Conservation (phyloP, 2,888 invertebrate genomes). For the Aphodius granarius region DNA sequence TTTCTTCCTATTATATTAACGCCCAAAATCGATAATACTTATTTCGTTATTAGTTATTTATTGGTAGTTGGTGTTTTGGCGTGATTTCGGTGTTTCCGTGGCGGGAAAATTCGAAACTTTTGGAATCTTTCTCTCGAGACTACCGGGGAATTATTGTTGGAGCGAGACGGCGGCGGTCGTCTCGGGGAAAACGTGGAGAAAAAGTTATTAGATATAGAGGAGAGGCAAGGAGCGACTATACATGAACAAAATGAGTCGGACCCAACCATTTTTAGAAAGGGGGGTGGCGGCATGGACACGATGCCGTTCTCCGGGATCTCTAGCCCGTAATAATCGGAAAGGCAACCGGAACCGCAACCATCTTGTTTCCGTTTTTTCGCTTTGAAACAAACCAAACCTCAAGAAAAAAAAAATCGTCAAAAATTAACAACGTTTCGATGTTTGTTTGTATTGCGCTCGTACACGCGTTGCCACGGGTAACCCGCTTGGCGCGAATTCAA, state of each 20-base stretch:
- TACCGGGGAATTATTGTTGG: neutral
- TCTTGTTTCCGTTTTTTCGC: neutral
- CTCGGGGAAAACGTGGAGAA: conserved; percentile 46
- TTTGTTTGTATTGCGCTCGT: neutral
- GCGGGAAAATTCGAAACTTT: conserved; percentile 6
- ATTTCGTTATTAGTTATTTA: neutral
- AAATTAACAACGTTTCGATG: neutral
- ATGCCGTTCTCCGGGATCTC: conserved; percentile 41
- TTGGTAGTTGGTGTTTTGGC: neutral
- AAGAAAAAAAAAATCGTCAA: conserved; percentile 9
- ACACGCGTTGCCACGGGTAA: neutral
- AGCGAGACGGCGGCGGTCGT: neutral
- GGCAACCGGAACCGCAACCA: neutral
- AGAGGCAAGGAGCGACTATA: conserved; percentile 32
- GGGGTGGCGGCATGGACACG: conserved; percentile 50
- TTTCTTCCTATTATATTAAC: too few relatives aligned
- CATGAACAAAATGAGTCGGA: conserved; percentile 57
- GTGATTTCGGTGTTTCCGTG: too few relatives aligned
- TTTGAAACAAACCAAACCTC: neutral
- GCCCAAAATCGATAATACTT: neutral
- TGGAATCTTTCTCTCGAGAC: neutral
- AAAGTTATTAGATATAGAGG: conserved; percentile 52
- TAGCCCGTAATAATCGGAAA: conserved; percentile 39
- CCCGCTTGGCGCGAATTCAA: conserved; percentile 32
- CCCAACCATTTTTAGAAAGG: conserved; percentile 53